Conservation (phyloP, 2,113 vertebrate species). For the Tragulus kanchil region DNA sequence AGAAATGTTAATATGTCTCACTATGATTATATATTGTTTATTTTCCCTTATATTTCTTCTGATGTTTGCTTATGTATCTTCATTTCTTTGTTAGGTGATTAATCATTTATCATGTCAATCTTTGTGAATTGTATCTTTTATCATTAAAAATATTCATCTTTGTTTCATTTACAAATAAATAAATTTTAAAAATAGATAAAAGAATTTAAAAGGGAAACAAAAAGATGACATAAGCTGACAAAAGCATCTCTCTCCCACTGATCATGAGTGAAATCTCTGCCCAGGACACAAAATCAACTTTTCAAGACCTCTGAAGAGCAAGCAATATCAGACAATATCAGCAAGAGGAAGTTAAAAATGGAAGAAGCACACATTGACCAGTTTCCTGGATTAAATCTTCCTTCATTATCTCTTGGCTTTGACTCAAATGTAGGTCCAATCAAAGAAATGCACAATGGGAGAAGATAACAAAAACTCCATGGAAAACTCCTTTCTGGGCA, state of each 20-base stretch:
- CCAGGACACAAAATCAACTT: not conserved
- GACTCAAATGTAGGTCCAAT: not conserved
- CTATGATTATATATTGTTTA: too few relatives aligned
- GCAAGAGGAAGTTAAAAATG: not conserved
- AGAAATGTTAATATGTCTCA: too few relatives aligned
- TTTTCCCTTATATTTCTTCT: too few relatives aligned
- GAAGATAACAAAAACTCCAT: not conserved
- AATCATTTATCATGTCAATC: too few relatives aligned
- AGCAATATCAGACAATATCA: not conserved
- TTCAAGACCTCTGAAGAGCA: not conserved
- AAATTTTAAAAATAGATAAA: too few relatives aligned
- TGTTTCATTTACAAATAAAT: too few relatives aligned
- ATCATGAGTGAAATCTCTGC: not conserved
- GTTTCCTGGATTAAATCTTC: not conserved
- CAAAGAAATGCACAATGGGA: not conserved
- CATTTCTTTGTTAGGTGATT: too few relatives aligned
- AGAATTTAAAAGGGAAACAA: too few relatives aligned
- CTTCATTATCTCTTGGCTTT: conserved; percentile 16
- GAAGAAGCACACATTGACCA: not conserved
- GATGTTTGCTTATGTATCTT: too few relatives aligned
- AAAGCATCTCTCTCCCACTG: not conserved
- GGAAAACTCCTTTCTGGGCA: not conserved
- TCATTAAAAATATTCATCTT: too few relatives aligned
- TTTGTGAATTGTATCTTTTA: too few relatives aligned
- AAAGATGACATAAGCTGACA: not conserved